Conservation (phyloP, 2,888 invertebrate species). For the Drosophila mayaguana region DNA sequence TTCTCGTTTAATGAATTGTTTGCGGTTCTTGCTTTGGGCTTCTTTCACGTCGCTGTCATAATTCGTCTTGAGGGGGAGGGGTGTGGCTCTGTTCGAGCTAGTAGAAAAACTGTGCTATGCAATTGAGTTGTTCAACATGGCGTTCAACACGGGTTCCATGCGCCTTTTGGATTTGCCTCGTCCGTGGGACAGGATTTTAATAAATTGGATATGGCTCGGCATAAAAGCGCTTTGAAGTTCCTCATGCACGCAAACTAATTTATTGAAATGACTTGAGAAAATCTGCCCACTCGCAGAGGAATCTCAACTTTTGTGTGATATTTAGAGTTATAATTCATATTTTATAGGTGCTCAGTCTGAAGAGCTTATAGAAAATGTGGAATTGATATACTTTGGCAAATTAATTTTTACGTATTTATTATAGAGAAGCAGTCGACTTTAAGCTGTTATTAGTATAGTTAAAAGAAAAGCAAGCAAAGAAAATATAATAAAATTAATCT, state of each 20-base stretch:
- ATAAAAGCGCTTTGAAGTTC: slow-evolving; percentile 43
- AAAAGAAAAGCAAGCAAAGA: too few species aligned
- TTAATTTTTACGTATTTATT: too few species aligned
- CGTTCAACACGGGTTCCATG: slow-evolving; percentile 59
- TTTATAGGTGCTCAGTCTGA: too few species aligned
- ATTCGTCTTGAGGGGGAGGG: slow-evolving; percentile 41
- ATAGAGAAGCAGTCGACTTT: too few species aligned
- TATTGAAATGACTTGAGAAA: neutral
- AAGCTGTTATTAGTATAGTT: too few species aligned
- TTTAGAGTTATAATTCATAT: neutral
- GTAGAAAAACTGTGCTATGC: slow-evolving; percentile 63
- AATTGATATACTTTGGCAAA: too few species aligned
- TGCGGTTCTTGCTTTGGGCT: slow-evolving; percentile 64
- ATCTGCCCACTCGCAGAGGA: neutral
- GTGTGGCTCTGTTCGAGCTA: slow-evolving; percentile 21
- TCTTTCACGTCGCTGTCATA: slow-evolving; percentile 41
- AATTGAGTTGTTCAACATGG: slow-evolving; percentile 79
- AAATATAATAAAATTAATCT: too few species aligned
- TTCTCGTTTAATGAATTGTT: slow-evolving; percentile 81
- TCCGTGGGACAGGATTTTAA: neutral
- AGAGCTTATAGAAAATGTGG: too few species aligned
- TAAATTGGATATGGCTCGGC: slow-evolving; percentile 10
- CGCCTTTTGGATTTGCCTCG: neutral
- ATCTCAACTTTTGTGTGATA: neutral
- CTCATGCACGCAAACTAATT: slow-evolving; percentile 2